Evolutionary conservation across 2,797 vertebrate genomes (phyloP), one percentile per base, ranked within the genome.

Genomic region (Eurystomus glaucurus): DNA sequence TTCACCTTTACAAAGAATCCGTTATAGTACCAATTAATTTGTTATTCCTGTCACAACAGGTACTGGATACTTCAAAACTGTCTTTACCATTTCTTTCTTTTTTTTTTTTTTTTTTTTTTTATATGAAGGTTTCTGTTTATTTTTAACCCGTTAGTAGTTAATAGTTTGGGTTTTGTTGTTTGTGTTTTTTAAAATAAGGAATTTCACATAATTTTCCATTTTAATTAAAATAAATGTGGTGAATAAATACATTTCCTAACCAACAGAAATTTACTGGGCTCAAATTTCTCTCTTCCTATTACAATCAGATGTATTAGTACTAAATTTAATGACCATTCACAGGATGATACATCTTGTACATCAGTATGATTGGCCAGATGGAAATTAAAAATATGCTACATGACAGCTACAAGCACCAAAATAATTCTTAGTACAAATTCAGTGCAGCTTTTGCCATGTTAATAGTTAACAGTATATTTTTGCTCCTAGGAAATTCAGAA

Each of bases 21-120:
- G 99, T 99, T 99, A 99, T 99, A 99, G 99, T 99, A 99, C 99
- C 99, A 99, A 99, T 99, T 99, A 99, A 99, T 99, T 99, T 99
- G 99, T 99, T 99, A 99, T 99, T 99, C 99, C 99, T 99, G 99
- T 99, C 99, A 99, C 99, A 99, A 99, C 99, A 99, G 98, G 98
- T 99, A 99, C 98, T 98, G 98, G 99, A 99, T 99, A 98, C 99
- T 99, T 99, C 99, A 99, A 99, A 99, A 98, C 99, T 99, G 99
- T 99, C 99, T 99, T 98, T 96, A 97, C 96, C 96, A 93, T 98
- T 98, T 98, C 98, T 98, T 98, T 98, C 98, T 99, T 95, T 94
- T 96, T 97, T n/a, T n/a, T n/a, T n/a, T n/a, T n/a, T n/a, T 96
- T 65, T 45, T 55, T 78, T 64, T 77, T 90, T 85, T 87, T n/a